phyloP scores from a whole-genome alignment of 2,888 invertebrate genomes.

The Tetragnatha montana region DNA sequence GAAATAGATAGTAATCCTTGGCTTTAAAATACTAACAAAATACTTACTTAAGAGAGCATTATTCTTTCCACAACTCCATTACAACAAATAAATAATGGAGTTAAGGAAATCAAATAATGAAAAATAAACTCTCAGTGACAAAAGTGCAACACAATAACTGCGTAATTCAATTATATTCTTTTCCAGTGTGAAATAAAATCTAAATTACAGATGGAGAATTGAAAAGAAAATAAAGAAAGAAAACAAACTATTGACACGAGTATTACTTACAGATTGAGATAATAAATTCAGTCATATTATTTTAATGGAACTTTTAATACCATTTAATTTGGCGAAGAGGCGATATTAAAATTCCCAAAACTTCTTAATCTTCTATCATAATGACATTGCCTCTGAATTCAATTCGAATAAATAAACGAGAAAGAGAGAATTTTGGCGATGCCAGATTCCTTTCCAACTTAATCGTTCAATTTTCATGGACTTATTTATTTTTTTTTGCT shows the following conservation, averaged over 20 bases:
- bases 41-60: background rate
- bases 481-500: constrained; percentile 34
- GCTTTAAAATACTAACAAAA: background rate
- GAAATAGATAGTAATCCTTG: background rate
- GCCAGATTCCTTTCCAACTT: constrained; percentile 40
- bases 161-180: constrained; percentile 35
- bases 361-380: constrained; percentile 48
- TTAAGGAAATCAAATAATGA: background rate
- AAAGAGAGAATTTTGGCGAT: constrained; percentile 25
- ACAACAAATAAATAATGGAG: background rate
- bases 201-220: constrained; percentile 27
- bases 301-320: constrained; percentile 65
- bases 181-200: constrained; percentile 20
- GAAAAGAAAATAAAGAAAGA: constrained; percentile 8
- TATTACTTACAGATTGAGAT: constrained; percentile 55
- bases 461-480: constrained; percentile 62
- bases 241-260: constrained; percentile 49
- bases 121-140: background rate
- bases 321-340: constrained; percentile 41
- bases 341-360: constrained; percentile 45
- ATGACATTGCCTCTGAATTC: constrained; percentile 30
- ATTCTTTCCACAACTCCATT: background rate
- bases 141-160: constrained; percentile 23
- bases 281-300: constrained; percentile 63
- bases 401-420: constrained; percentile 34